phyloP scores from a whole-genome alignment of 2,113 vertebrate species.

The Ceratotherium simum region DNA sequence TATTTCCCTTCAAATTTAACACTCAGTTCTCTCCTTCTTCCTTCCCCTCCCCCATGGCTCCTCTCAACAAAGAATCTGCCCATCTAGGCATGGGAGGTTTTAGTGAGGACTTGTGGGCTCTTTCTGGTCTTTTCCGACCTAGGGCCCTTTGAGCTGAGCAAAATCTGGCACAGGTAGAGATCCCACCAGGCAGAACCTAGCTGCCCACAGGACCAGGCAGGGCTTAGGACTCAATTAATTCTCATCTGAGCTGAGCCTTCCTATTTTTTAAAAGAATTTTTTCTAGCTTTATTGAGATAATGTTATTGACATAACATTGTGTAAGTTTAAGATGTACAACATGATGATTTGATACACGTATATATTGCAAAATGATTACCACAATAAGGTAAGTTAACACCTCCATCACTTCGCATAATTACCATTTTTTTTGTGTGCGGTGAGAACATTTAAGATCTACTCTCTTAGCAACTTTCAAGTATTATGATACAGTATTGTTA shows the following conservation, averaged over 20 bases:
- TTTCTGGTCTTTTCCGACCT: not conserved
- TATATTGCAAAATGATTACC: not conserved
- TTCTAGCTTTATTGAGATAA: not conserved
- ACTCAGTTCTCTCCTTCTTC: not conserved
- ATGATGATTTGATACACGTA: not conserved
- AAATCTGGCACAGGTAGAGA: not conserved
- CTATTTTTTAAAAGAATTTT: not conserved
- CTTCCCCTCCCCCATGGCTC: rapidly evolving
- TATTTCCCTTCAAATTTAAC: not conserved
- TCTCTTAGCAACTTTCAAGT: not conserved
- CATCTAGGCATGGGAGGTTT: not conserved
- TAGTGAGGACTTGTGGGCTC: not conserved
- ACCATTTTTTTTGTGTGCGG: not conserved
- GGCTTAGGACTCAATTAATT: not conserved
- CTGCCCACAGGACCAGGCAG: not conserved
- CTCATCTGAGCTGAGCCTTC: not conserved
- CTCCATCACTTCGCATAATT: not conserved
- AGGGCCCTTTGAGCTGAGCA: not conserved
- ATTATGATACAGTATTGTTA: not conserved
- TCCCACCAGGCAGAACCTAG: not conserved
- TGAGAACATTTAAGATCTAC: not conserved
- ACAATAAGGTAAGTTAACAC: not conserved
- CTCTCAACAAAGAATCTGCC: not conserved
- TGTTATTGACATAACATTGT: not conserved
- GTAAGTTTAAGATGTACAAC: not conserved